Base-by-base conservation (phyloP, 2,113 vertebrate species). In the Colistium nudipinnis region DNA sequence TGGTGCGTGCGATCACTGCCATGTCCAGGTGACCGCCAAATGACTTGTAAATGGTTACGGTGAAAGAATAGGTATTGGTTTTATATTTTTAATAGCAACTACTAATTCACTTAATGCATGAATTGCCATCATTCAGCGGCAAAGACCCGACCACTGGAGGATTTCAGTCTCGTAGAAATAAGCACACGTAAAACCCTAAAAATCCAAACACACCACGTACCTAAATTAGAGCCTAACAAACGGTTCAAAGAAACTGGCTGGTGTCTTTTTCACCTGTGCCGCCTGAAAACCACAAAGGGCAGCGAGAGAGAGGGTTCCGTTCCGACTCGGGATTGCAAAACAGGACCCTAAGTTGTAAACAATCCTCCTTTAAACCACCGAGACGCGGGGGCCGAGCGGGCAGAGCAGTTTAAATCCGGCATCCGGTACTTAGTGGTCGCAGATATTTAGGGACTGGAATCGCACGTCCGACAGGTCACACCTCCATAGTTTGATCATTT, bases 331-430 rank as follows among this genome's bases (percentile, higher is more conserved):
- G 22, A 20, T 60, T 61, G 59, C 70, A 78, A 85, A 81, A 79
- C 41, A 57, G 51, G 70, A n/a, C n/a, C 67, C 61, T 80, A 77
- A 80, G 38, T 66, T 76, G 49, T 78, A 53, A 77, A 60, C 47
- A 48, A 27, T 35, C 65, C n/a, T 65, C 45, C 33, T 51, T 51
- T 45, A 47, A n/a, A 68, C 53, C 35, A 36, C 25, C 47, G 56
- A 57, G 19, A 30, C 25, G 55, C 33, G n/a, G 13, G 28, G 62
- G 62, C 62, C 55, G 45, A 61, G 62, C 59, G 47, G 49, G 28
- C 49, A 75, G 52, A 3, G 24, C 62, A 67, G 63, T 68, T 76
- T 68, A 53, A 73, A 73, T 28, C 17, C 45, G 25, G 44, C 51
- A 45, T 36, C 30, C 55, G 53, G 7, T 24, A 38, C 30, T 65